Conservation (phyloP, 2,797 vertebrate genomes). For the Micrastur ruficollis region DNA sequence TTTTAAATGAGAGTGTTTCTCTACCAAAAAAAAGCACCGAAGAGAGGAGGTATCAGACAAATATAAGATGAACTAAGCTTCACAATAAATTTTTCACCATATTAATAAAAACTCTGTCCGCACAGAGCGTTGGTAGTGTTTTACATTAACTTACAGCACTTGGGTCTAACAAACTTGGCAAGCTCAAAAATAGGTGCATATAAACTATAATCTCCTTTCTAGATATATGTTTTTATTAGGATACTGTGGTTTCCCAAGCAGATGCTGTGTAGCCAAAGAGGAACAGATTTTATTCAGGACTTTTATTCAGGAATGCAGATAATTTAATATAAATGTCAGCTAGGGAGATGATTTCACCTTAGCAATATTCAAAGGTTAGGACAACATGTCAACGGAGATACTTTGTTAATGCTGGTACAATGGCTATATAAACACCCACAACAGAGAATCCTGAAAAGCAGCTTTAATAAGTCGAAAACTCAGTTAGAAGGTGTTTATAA, state of each 20-base stretch:
- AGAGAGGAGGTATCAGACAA: neutral
- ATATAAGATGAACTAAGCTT: neutral
- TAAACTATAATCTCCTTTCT: neutral
- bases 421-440: neutral
- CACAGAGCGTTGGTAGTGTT: neutral
- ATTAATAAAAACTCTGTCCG: neutral
- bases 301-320: neutral
- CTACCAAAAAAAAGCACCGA: neutral
- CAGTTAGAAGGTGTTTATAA: neutral
- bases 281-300: neutral
- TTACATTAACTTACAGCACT: neutral
- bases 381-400: neutral
- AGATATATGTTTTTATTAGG: neutral
- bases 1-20: neutral
- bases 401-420: neutral
- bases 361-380: slow-evolving; percentile 2
- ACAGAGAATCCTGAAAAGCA: neutral
- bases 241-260: neutral
- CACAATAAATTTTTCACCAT: neutral
- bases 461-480: neutral
- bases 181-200: neutral
- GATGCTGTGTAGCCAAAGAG: neutral
- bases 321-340: slow-evolving; percentile 20
- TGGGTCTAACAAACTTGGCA: neutral
- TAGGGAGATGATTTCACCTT: neutral